A percentile compares a stretch with the other conserved stretches of the same genome.
Conservation (phyloP, 2,113 vertebrate genomes). For the Loxodonta africana region DNA sequence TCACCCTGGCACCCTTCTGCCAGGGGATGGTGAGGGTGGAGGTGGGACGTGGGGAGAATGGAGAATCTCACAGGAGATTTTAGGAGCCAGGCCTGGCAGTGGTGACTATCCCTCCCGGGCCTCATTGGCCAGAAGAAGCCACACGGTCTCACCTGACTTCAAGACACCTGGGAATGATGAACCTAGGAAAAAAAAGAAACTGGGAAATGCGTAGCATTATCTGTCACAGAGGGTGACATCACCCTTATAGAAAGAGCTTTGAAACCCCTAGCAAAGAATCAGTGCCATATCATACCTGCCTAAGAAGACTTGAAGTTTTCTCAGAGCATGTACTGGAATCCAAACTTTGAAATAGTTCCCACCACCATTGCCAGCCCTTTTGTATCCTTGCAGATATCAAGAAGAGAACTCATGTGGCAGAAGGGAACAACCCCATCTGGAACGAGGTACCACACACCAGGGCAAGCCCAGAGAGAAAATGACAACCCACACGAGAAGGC, state of each 20-base stretch:
- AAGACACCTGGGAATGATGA: background rate
- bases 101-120: background rate
- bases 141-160: background rate
- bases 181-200: constrained; percentile 42
- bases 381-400: constrained; percentile 76
- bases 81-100: background rate
- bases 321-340: background rate
- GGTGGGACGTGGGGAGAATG: background rate
- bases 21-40: background rate
- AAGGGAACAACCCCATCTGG: constrained; percentile 83
- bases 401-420: constrained; percentile 73
- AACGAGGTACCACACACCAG: constrained; percentile 78
- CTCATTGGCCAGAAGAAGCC: background rate
- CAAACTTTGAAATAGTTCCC: background rate
- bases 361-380: background rate
- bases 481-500: background rate
- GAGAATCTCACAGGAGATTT: background rate
- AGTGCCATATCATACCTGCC: background rate
- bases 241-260: background rate
- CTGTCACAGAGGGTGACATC: background rate
- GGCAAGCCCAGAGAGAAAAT: background rate
- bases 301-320: background rate
- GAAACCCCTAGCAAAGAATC: background rate
- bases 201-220: background rate
- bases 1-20: background rate